Percentiles rank a stretch among this genome's conserved stretches.
These are phyloP conservation scores for Agapornis canus DNA, from an alignment of 2,797 vertebrate genomes.

Conservation along the genomic window DNA sequence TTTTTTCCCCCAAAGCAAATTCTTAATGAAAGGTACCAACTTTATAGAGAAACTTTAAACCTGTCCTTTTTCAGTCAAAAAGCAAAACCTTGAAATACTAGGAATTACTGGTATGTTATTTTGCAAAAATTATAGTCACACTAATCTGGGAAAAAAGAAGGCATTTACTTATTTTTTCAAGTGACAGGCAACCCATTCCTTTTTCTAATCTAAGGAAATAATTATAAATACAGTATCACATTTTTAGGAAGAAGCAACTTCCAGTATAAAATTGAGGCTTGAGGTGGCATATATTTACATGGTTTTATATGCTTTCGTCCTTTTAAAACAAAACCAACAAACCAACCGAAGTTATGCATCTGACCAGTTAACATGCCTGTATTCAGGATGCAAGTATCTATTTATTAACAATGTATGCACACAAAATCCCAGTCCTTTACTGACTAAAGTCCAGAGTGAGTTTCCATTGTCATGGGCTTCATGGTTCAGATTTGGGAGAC, in stretches of 20 bases:
- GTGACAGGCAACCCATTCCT: not conserved
- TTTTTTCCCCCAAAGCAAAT: not conserved
- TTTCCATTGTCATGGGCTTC: not conserved
- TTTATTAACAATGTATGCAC: fast-evolving
- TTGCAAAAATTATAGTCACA: not conserved
- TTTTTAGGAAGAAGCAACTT: not conserved
- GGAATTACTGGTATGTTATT: not conserved
- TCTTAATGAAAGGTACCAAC: not conserved
- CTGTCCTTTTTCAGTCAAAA: not conserved
- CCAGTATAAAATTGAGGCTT: not conserved
- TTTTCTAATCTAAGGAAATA: not conserved
- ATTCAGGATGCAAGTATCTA: not conserved
- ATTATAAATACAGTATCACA: not conserved
- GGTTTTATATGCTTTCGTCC: not conserved
- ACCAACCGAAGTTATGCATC: not conserved
- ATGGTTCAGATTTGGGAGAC: not conserved
- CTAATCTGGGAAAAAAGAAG: not conserved
- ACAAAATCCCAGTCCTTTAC: not conserved
- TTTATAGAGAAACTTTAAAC: not conserved
- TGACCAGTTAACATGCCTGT: not conserved
- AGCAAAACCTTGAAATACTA: not conserved
- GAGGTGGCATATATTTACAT: not conserved
- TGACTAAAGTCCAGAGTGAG: not conserved
- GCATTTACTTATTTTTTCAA: not conserved
- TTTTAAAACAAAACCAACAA: not conserved